Base-by-base conservation (phyloP, 2,113 vertebrate genomes). In the Scopus umbretta region DNA sequence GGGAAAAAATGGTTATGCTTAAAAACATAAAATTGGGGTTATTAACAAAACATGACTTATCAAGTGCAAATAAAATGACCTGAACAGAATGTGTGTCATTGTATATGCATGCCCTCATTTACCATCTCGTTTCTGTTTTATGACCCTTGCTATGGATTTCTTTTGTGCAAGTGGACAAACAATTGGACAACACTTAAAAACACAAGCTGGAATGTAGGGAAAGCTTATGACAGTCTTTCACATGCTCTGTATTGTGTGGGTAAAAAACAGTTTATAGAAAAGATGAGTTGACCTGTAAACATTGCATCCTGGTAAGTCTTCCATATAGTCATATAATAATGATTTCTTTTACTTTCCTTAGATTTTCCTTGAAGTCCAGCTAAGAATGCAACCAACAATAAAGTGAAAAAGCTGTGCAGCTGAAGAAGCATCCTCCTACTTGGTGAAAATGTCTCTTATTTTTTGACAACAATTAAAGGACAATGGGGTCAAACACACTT, bases 401-500 rank as follows among this genome's bases (percentile, higher is more conserved):
- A 75, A 94, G 80, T 81, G 82, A 96, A 97, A 90, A 92, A 71
- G 30, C 66, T 36, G 34, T 80, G 10, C 84, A 94, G 65, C 62
- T 92, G 87, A 96, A 92, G 93, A 96, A 94, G 80, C 92, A 61
- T 88, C 92, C 73, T 95, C 71, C 74, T 81, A 27, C 79, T 91
- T 92, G 92, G 90, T 97, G 97, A 98, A 97, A 97, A 98, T 98
- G 98, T 95, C 61, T 95, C 83, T 89, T 65, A 70, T 96, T 96
- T 98, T 98, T 95, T 98, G 98, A 99, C 97, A 93, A 80, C 86
- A 9, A 90, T 81, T 98, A 63, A 93, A 96, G 42, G 96, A 98
- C 89, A 95, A 99, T 99, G 99, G 99, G 98, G 97, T 99, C 99
- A 40, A 98, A 98, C 89, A 97, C 97, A 16, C 98, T 99, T 89